Evolutionary conservation across 2,797 vertebrate species (phyloP), one percentile per base, ranked within the genome.

Genomic region (Peromyscus melanophrys): DNA sequence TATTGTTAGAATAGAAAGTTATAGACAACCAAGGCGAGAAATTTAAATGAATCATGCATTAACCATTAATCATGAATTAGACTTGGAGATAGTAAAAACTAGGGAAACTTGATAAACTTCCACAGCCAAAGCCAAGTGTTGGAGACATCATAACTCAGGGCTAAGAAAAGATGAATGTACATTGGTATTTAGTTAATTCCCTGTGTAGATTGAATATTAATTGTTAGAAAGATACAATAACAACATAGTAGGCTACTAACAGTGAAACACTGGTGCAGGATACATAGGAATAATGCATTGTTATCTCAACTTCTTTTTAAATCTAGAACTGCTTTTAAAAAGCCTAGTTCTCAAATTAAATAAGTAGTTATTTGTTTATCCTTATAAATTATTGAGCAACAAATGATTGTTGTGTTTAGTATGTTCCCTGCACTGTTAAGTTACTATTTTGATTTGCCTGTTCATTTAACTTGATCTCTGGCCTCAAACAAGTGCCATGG

Each of bases 271-370:
- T 1, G 19, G 29, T 17, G 1, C n/a, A 31, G 55, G 9, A 2
- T 46, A 27, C 7, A 16, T 83, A 65, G 55, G 6, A 55, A 43
- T 11, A 40, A 34, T 73, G 25, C 37, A 40, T 8, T n/a, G n/a
- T 17, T 40, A 76, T 92, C 73, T 90, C 5, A 83, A 65, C 19
- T 71, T 96, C 61, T 80, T 67, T 84, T 31, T 57, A 63, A 95
- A 94, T 55, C 19, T 67, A 71, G 55, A 73, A 76, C 23, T 85
- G 2, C 29, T 94, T 57, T 84, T 80, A 87, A 94, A 93, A 94
- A 94, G 21, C 6, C 10, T 12, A 25, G 83, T 93, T 92, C 65
- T 43, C 46, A 88, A 78, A 92, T 34, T 29, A 46, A 90, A 52
- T n/a, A 29, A 89, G 43, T 37, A n/a, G 5, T 43, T 95, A 94